Conservation (phyloP, 2,113 vertebrate species). For the Bubo scandiacus region DNA sequence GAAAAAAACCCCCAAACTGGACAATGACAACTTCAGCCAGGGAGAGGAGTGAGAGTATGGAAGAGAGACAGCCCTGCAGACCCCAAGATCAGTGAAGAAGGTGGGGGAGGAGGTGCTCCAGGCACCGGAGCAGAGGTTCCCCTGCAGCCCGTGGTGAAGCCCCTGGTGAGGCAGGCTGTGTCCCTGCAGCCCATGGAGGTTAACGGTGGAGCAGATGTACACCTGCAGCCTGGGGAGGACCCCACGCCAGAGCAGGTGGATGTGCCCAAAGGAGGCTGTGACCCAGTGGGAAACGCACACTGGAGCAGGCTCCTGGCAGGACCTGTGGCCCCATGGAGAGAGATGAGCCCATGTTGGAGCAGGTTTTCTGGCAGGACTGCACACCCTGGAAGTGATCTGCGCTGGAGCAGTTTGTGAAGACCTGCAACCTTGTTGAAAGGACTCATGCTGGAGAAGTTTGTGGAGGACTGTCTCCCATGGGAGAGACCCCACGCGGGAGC, state of each 20-base stretch:
- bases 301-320: not conserved
- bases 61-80: too few relatives aligned
- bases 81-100: not conserved
- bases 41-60: not conserved
- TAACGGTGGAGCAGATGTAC: not conserved
- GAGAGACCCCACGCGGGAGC: not conserved
- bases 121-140: not conserved
- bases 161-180: not conserved
- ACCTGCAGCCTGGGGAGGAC: not conserved
- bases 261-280: not conserved
- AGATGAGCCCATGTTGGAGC: not conserved
- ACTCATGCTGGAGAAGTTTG: not conserved
- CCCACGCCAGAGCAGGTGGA: not conserved
- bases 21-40: not conserved
- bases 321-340: not conserved
- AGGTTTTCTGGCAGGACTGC: not conserved
- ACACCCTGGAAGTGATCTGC: accelerated
- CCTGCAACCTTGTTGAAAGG: not conserved
- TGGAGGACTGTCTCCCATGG: not conserved
- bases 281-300: not conserved
- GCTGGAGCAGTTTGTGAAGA: not conserved
- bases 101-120: not conserved
- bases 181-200: not conserved
- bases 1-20: not conserved
- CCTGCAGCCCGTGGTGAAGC: not conserved